Base-by-base conservation (phyloP, 2,797 vertebrate species). In the Girardinus metallicus region DNA sequence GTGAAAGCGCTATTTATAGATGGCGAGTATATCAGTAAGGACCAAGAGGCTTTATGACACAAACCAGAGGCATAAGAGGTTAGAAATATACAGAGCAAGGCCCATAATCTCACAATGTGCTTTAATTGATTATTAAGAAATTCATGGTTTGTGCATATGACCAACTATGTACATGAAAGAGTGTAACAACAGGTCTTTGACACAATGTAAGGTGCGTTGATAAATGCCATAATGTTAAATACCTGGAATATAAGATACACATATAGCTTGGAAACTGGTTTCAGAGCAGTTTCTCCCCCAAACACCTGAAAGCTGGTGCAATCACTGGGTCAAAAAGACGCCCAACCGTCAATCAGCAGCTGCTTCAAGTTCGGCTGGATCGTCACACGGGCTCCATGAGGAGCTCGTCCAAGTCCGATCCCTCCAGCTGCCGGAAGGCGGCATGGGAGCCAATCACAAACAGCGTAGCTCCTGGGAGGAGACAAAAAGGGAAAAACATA, bases 391-490 rank as follows among this genome's bases (percentile, higher is more conserved):
- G 91, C 85, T 98, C 97, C 97, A 98, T 98, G 84, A 97, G 93
- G 31, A 98, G 95, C 77, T 97, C 97, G 15, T 96, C 96, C 73
- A 96, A 36, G 73, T 96, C 95, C 0, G 94, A 93, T 2, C 80
- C 84, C 83, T 98, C 97, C 49, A 97, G 87, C 88, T 97, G 96
- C 74, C 96, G 97, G 92, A 98, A 97, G 11, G 95, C 97, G 0
- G 97, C 97, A 0, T 98, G 97, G 47, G 97, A 95, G 74, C 97
- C 97, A 23, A 98, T 98, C 87, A 97, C 95, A 75, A 97, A 97
- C 84, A 98, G 91, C 0, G 97, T 98, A 18, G 97, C 97, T 80
- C 97, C 97, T 98, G 93, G 73, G 73, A 76, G 75, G 73, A 83
- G 39, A 88, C 23, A 44, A 88, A 26, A 88, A 75, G 80, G 29